Base-by-base conservation (phyloP, 1,140 invertebrate species). In the Phymastichus coffea region DNA sequence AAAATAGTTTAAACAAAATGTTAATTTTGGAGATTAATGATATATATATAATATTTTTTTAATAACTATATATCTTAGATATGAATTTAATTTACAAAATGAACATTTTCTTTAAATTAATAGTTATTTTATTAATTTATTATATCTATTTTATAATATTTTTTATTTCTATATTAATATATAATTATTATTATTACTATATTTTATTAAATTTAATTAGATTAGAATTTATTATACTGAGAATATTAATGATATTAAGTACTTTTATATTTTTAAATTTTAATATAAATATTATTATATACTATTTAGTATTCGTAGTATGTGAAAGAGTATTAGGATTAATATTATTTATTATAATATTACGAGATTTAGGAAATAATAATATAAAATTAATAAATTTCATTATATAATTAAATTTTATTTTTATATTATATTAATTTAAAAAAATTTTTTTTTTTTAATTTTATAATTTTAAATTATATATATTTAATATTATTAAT, bases 21-120 rank as follows among this genome's bases (percentile, higher is more conserved):
- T 78, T 81, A 81, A 81, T 82, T 81, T 83, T 82, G 82, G 80
- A 80, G 75, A 83, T 83, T 83, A 83, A 79, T 66, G 77, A 79
- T 72, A 82, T 80, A 78, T 68, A 72, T n/a, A n/a, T n/a, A n/a
- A n/a, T n/a, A n/a, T n/a, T n/a, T n/a, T n/a, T n/a, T n/a, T n/a
- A n/a, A n/a, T n/a, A n/a, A n/a, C n/a, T n/a, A n/a, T n/a, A n/a
- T n/a, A n/a, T n/a, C n/a, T n/a, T n/a, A n/a, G n/a, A n/a, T n/a
- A n/a, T n/a, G n/a, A n/a, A n/a, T n/a, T n/a, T n/a, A n/a, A n/a
- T n/a, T n/a, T n/a, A n/a, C n/a, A n/a, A n/a, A n/a, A n/a, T n/a
- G n/a, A n/a, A n/a, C n/a, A n/a, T n/a, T n/a, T n/a, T n/a, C n/a
- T n/a, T n/a, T n/a, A n/a, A n/a, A n/a, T n/a, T n/a, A n/a, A n/a